Evolutionary conservation across 2,797 vertebrate species (phyloP), one percentile per base, ranked within the genome.

Genomic region (Phrynocephalus forsythii): DNA sequence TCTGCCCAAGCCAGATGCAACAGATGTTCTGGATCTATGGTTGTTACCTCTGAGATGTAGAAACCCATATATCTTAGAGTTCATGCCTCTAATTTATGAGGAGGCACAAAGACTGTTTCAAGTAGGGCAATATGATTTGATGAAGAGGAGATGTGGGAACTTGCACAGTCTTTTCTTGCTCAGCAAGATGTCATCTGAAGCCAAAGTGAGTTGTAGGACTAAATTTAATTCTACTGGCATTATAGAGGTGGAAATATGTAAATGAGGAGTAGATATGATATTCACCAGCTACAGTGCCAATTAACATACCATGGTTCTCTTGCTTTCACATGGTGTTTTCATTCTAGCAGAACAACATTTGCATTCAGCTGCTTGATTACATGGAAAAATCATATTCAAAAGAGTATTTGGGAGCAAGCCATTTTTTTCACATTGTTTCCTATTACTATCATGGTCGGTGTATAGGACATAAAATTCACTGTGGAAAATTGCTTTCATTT

Each of bases 291-390:
- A 85, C 69, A 0, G 69, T 94, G 93, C 88, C 92, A 95, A 91
- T 88, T 94, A 91, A 73, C 3, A 69, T 93, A 93, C 93, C 94
- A 94, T 90, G 89, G 92, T 93, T 94, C 90, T 89, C 91, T 95
- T 0, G 0, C 87, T 91, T 1, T 0, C 91, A 94, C 90, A 94
- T 94, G 86, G 90, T 95, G 92, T 93, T 95, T 94, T 92, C 86
- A 89, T 84, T 92, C 83, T 87, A 95, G 87, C 90, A 84, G 52
- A 93, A 91, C 0, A 50, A 89, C 93, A 92, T 89, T 94, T 92
- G 91, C 88, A 68, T 92, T 94, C 95, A 95, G 93, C 94, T 94
- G 92, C 91, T 94, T 86, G 76, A 91, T 94, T 94, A 90, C 87
- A 89, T 90, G 92, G 92, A 93, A 94, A 95, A 93, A 90, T 69